phyloP scores from a whole-genome alignment of 2,113 vertebrate genomes.

The Pituophis catenifer region DNA sequence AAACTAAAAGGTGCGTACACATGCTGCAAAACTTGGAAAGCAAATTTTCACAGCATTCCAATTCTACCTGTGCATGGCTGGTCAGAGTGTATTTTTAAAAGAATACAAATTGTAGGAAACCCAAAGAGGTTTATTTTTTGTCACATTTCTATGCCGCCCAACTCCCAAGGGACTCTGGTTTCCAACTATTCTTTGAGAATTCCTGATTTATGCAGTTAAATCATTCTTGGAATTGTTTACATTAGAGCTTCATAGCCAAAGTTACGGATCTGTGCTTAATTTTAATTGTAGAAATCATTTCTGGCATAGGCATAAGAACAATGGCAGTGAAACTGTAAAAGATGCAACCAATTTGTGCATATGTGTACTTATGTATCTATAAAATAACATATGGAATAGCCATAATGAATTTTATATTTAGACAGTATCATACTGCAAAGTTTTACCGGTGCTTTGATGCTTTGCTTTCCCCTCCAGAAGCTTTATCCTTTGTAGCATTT shows the following conservation, averaged over 20 bases:
- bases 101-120: neutral
- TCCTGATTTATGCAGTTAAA: neutral
- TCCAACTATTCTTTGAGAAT: neutral
- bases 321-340: neutral
- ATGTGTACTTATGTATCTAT: neutral
- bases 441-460: neutral
- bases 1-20: too few species aligned
- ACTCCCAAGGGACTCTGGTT: too few species aligned
- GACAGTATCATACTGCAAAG: neutral
- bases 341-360: neutral
- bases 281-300: neutral
- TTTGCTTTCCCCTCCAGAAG: neutral
- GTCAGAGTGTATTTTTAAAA: neutral
- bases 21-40: neutral
- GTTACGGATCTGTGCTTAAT: neutral
- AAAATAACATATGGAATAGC: neutral
- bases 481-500: neutral
- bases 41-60: neutral
- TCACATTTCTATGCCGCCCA: too few species aligned
- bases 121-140: neutral
- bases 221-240: neutral
- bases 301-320: neutral
- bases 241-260: neutral
- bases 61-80: neutral
- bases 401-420: neutral